Evolutionary conservation across 2,888 invertebrate species (phyloP).

Genomic region (Xanthorhoe spadicearia): DNA sequence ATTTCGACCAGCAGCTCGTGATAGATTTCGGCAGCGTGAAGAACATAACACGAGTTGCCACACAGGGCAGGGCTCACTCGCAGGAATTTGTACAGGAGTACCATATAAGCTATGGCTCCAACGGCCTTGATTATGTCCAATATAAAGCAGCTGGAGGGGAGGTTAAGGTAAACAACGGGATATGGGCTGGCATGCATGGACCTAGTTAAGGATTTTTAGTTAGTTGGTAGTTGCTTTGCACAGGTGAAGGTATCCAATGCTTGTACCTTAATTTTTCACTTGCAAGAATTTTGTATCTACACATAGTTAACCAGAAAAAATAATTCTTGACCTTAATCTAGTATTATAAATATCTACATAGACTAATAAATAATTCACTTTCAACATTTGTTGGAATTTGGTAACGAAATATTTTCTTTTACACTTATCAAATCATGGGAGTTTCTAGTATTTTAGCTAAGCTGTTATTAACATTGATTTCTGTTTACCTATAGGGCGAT

Average conservation of each 20-base stretch:
- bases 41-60: conserved; percentile 95
- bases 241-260: conserved; percentile 21
- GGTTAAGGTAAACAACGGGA: conserved; percentile 88
- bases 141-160: conserved; percentile 96
- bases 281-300: background rate
- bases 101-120: conserved; percentile 96
- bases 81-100: conserved; percentile 97
- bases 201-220: conserved; percentile 22
- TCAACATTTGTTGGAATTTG: conserved; percentile 33
- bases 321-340: background rate
- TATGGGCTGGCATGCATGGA: conserved; percentile 31
- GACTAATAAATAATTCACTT: conserved; percentile 14
- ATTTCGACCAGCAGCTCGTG: conserved; percentile 96
- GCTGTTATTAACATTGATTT: too few relatives aligned
- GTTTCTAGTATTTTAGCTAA: too few relatives aligned
- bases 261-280: background rate
- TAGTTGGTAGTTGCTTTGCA: conserved; percentile 35
- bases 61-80: conserved; percentile 95
- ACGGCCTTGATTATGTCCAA: conserved; percentile 94
- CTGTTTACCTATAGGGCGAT: too few relatives aligned
- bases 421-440: background rate
- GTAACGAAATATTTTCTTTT: background rate
- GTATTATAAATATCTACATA: background rate
- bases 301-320: background rate
- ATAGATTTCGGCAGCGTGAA: conserved; percentile 94